Evolutionary conservation across 1,140 invertebrate genomes (phyloP), one percentile per base, ranked within the genome.

Genomic region (Bradynema listronoti): DNA sequence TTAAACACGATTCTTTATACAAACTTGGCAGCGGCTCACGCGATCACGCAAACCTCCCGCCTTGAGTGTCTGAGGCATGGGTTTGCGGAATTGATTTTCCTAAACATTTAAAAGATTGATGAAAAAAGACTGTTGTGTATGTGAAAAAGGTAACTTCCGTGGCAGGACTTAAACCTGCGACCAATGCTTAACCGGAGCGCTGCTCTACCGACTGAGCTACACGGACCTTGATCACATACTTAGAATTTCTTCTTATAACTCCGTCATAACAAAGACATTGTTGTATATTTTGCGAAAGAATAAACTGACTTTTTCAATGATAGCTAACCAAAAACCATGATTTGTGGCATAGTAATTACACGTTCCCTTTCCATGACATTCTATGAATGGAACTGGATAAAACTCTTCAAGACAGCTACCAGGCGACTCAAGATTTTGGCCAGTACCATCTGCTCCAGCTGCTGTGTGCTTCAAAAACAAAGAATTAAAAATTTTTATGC

Each of bases 351-450:
- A 92, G 77, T 87, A 90, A 74, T 92, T 91, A 78, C 90, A 94
- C 6, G 85, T 84, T 3, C 90, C 90, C n/a, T 87, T 83, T 5
- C 87, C 88, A 27, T 90, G 88, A 69, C 89, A 81, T 61, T 81
- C 80, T 53, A 93, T 90, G 78, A 92, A 90, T 1, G 90, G 90
- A 56, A 86, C 84, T 0, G 86, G 80, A 14, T 90, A 83, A 85
- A 94, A 95, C 60, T 93, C 87, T 75, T 89, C 87, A 2, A 95
- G 75, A 75, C 91, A 95, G 0, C 89, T 92, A 4, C 91, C 91
- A 0, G 91, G 90, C 0, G 89, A 91, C 22, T 89, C 84, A 1
- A 95, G 80, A 0, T 87, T 86, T 75, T 94, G 91, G n/a, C 90
- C 90, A 56, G 88, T 85, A 5, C 90, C 90, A 67, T 89, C 87